Percentiles rank a stretch among this genome's conserved stretches.
Conservation (phyloP, 2,797 vertebrate genomes). For the Heliangelus exortis region DNA sequence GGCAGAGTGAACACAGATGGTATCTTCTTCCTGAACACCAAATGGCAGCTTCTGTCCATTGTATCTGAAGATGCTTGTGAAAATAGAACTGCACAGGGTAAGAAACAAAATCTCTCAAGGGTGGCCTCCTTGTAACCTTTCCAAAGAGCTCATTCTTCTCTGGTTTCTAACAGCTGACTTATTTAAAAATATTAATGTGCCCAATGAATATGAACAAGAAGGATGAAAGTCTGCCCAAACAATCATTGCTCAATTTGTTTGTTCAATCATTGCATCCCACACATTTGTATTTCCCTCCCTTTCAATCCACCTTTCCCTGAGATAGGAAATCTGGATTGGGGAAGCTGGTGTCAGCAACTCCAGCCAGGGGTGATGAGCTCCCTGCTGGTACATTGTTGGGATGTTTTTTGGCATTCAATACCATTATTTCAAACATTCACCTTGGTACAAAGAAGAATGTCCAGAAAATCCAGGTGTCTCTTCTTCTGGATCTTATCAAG, state of each 20-base stretch:
- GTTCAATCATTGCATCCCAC: not conserved
- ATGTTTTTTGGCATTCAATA: not conserved
- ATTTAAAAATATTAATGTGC: not conserved
- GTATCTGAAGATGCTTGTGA: not conserved
- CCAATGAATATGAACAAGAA: not conserved
- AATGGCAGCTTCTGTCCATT: not conserved
- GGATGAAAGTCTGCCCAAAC: not conserved
- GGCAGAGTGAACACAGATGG: not conserved
- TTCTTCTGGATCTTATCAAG: constrained; percentile 74
- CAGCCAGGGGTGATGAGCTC: not conserved
- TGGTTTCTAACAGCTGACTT: not conserved
- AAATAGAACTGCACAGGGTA: not conserved
- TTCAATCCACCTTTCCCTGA: not conserved
- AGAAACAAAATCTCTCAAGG: not conserved
- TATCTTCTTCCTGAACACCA: not conserved
- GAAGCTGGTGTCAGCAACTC: not conserved
- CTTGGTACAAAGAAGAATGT: constrained; percentile 87
- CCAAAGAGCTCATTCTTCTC: not conserved
- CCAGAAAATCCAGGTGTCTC: constrained; percentile 87
- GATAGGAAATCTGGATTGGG: not conserved
- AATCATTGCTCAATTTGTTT: not conserved
- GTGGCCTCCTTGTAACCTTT: not conserved
- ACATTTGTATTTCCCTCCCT: not conserved
- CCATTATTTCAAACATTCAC: constrained; percentile 68
- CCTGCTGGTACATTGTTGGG: not conserved